Evolutionary conservation across 1,140 invertebrate species (phyloP).

Genomic region (Apis cerana): DNA sequence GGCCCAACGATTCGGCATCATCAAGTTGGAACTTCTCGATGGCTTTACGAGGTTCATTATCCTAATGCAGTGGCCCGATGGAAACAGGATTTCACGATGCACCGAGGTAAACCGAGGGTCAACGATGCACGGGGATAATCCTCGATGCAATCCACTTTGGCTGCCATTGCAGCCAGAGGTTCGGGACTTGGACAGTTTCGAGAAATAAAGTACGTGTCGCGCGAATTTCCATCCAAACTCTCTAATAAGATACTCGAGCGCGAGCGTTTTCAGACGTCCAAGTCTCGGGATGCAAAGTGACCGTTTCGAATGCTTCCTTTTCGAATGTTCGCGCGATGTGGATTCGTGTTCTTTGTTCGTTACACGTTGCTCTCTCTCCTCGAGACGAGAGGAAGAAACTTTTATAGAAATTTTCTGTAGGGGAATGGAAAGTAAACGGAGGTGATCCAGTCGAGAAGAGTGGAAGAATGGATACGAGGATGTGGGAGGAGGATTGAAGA

Average conservation of each 20-base stretch:
- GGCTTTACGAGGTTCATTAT: slow-evolving; percentile 62
- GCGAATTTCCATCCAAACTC: slow-evolving; percentile 9
- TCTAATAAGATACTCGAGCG: too few species aligned
- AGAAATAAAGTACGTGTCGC: background rate
- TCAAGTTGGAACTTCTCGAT: slow-evolving; percentile 29
- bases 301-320: too few species aligned
- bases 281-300: too few species aligned
- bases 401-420: background rate
- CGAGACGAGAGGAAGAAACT: too few species aligned
- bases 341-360: background rate
- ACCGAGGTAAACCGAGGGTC: slow-evolving; percentile 46
- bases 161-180: slow-evolving; percentile 4
- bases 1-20: slow-evolving; percentile 3
- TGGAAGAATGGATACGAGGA: slow-evolving; percentile 15
- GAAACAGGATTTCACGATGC: slow-evolving; percentile 60
- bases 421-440: slow-evolving; percentile 21
- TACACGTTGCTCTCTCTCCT: background rate
- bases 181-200: background rate
- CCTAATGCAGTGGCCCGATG: slow-evolving; percentile 57
- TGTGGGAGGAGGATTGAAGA: background rate
- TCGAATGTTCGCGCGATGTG: too few species aligned
- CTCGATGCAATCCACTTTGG: slow-evolving; percentile 57
- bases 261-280: too few species aligned
- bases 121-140: slow-evolving; percentile 57
- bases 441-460: slow-evolving; percentile 1